A percentile compares a stretch with the other conserved stretches of the same genome.
phyloP scores from a whole-genome alignment of 2,888 invertebrate species.

The Bembecia ichneumoniformis region DNA sequence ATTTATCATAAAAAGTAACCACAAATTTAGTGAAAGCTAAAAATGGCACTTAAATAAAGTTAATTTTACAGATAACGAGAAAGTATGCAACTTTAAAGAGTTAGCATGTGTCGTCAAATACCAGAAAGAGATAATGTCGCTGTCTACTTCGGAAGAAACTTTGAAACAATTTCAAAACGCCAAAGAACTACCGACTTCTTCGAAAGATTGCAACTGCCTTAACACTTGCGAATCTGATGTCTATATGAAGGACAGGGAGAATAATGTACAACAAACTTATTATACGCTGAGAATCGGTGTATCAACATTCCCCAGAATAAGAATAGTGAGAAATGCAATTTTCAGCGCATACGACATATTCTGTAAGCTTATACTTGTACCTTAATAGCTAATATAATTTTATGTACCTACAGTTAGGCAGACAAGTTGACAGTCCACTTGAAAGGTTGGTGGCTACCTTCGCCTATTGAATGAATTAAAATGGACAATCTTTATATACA shows the following conservation, averaged over 20 bases:
- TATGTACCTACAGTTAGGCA: too few relatives aligned
- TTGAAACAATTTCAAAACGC: constrained; percentile 18
- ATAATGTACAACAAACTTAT: constrained; percentile 21
- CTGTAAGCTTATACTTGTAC: constrained; percentile 55
- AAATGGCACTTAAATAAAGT: too few relatives aligned
- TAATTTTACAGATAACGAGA: constrained; percentile 35
- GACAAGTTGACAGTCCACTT: too few relatives aligned
- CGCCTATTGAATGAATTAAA: too few relatives aligned
- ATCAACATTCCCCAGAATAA: constrained; percentile 77
- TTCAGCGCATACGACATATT: constrained; percentile 80
- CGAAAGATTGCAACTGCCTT: constrained; percentile 46
- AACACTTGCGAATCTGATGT: constrained; percentile 47
- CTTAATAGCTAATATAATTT: too few relatives aligned
- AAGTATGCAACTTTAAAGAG: constrained; percentile 43
- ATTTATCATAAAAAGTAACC: too few relatives aligned
- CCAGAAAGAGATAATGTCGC: constrained; percentile 38
- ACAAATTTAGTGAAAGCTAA: too few relatives aligned
- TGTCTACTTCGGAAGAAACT: constrained; percentile 31
- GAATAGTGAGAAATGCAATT: constrained; percentile 76
- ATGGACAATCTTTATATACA: neutral
- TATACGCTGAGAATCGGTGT: constrained; percentile 62
- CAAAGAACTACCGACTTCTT: constrained; percentile 29
- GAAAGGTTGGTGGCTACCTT: too few relatives aligned
- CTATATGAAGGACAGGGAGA: constrained; percentile 42
- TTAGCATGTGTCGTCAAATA: constrained; percentile 42